Conservation (phyloP, 2,888 invertebrate genomes). For the Leptinotarsa juncta region DNA sequence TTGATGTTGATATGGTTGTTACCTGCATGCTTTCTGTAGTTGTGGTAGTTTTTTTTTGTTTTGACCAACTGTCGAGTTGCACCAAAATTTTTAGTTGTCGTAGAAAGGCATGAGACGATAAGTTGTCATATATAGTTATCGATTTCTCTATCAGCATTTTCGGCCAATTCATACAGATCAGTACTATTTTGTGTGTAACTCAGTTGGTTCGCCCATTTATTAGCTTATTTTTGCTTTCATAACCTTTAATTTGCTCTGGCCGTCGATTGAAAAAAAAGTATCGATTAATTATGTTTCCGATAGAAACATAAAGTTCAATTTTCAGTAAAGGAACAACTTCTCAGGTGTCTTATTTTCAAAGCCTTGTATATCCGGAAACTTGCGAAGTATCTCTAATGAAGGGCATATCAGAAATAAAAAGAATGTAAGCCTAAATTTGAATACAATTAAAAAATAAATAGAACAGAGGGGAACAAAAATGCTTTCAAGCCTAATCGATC, state of each 20-base stretch:
- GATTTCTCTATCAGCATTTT: neutral
- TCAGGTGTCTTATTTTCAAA: conserved; percentile 37
- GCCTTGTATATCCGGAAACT: conserved; percentile 35
- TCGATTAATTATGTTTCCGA: conserved; percentile 30
- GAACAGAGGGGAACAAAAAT: conserved; percentile 56
- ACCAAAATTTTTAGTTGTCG: conserved; percentile 19
- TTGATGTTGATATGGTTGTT: conserved; percentile 35
- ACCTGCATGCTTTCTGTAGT: conserved; percentile 32
- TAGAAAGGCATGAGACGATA: conserved; percentile 17
- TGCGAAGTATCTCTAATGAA: conserved; percentile 37
- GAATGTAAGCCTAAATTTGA: conserved; percentile 45
- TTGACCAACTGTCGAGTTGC: conserved; percentile 25
- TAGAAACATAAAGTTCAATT: conserved; percentile 16
- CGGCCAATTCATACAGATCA: neutral
- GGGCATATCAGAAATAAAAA: conserved; percentile 42
- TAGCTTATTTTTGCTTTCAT: conserved; percentile 35
- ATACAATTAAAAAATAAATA: conserved; percentile 59
- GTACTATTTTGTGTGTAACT: conserved; percentile 12
- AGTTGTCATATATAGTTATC: conserved; percentile 9
- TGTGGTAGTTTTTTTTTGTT: conserved; percentile 29
- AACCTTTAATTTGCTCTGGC: conserved; percentile 38
- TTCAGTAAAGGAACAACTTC: conserved; percentile 25
- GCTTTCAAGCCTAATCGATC: conserved; percentile 59
- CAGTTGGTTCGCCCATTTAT: conserved; percentile 35
- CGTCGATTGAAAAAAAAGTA: conserved; percentile 27